Base-by-base conservation (phyloP, 2,888 invertebrate genomes). In the Myopa testacea region DNA sequence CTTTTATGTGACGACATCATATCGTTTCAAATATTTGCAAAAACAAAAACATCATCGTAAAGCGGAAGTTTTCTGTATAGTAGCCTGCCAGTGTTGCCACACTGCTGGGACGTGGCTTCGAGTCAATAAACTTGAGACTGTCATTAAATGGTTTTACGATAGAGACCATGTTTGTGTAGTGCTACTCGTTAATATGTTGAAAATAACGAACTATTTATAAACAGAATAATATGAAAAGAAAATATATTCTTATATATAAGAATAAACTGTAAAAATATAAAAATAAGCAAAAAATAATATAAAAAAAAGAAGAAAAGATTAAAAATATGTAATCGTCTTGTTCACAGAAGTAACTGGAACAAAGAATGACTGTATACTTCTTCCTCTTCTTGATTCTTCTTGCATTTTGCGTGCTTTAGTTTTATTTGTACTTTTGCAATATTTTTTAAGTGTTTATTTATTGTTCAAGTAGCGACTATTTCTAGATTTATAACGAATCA, bases 51-150 rank as follows among this genome's bases (percentile, higher is more conserved):
- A n/a, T 2, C 10, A 10, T 55, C 55, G n/a, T 55, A 52, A 7
- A 69, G 69, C 52, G 50, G 68, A 65, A 65, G 65, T 38, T 68
- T 50, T 14, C 50, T 45, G n/a, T 45, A 40, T 50, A 45, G 50
- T 10, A 45, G 16, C 6, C n/a, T 55, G 55, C 4, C 26, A n/a
- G 38, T 37, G 40, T 16, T 67, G 69, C 69, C 40, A 40, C 26
- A 34, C 38, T 65, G 63, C 19, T 63, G 63, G 52, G 63, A 74
- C 50, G 50, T 52, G 63, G 63, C 74, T 34, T 16, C 52, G 50
- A 74, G 74, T 74, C 74, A 74, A 74, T 74, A 74, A 74, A 74
- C 74, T 37, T 52, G 63, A 50, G 34, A 62, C 73, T 63, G 58
- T 70, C 70, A 34, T 37, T 50, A 50, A 74, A 37, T 19, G 63